phyloP scores from a whole-genome alignment of 2,888 invertebrate genomes.

The Pardosa pseudoannulata region DNA sequence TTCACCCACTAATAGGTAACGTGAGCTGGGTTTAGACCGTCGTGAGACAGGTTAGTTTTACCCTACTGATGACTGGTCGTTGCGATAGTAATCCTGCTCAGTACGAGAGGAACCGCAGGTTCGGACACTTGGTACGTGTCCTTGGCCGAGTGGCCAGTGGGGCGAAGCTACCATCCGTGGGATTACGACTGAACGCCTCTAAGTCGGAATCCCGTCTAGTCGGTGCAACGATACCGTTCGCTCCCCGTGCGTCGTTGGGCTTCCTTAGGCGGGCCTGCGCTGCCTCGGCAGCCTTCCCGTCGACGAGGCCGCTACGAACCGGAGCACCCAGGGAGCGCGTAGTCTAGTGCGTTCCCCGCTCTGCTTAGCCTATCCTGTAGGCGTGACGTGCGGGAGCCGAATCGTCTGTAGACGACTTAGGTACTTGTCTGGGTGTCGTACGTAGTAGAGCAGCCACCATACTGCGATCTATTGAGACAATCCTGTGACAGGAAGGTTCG shows the following conservation, averaged over 20 bases:
- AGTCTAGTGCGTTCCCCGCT: too few species aligned
- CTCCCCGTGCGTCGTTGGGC: constrained; percentile 76
- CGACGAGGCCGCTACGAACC: too few species aligned
- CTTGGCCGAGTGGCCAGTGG: constrained; percentile 82
- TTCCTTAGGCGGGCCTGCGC: constrained; percentile 78
- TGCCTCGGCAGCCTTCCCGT: too few species aligned
- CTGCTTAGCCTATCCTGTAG: too few species aligned
- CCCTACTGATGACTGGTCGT: constrained; percentile 73
- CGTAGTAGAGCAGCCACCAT: too few species aligned
- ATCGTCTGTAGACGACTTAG: too few species aligned
- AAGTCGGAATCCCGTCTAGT: constrained; percentile 83
- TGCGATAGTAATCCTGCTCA: constrained; percentile 81
- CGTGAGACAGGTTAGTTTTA: constrained; percentile 80
- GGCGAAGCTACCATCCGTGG: constrained; percentile 82
- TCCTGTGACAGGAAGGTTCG: too few species aligned
- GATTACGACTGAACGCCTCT: constrained; percentile 81
- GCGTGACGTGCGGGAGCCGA: too few species aligned
- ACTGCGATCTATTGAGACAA: too few species aligned
- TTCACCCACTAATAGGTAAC: constrained; percentile 80
- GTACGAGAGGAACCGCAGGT: constrained; percentile 82
- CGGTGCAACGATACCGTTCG: constrained; percentile 77
- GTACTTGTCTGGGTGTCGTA: too few species aligned
- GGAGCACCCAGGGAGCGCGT: too few species aligned
- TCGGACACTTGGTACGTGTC: constrained; percentile 82
- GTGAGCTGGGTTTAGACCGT: constrained; percentile 84